A percentile compares a stretch with the other conserved stretches of the same genome.
Evolutionary conservation across 1,140 invertebrate species (phyloP).

Genomic region (Ceratoteleas bidentatus): DNA sequence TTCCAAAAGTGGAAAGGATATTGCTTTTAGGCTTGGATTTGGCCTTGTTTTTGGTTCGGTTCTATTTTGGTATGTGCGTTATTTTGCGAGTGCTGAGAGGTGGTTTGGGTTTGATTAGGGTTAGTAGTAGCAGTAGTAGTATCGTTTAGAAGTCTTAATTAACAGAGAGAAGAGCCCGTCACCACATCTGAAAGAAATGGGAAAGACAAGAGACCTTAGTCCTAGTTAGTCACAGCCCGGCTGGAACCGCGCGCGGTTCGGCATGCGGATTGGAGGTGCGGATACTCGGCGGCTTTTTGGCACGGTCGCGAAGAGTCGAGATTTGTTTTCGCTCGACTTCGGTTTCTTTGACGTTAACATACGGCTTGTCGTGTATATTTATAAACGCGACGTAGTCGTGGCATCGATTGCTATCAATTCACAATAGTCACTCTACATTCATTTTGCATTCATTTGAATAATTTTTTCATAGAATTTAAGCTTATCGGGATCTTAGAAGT

Average conservation of each 20-base stretch:
- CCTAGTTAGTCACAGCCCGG: constrained; percentile 41
- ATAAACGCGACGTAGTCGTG: not conserved
- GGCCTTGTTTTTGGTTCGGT: constrained; percentile 11
- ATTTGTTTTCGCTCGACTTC: too few species aligned
- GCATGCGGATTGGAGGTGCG: too few species aligned
- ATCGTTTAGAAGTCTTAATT: constrained; percentile 67
- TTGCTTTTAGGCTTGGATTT: not conserved
- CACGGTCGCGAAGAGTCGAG: too few species aligned
- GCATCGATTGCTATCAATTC: constrained; percentile 23
- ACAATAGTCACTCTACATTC: constrained; percentile 12
- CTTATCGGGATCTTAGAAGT: constrained; percentile 6
- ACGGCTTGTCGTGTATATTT: too few species aligned
- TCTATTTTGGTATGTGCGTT: constrained; percentile 57
- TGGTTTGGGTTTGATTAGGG: constrained; percentile 55
- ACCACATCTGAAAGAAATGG: constrained; percentile 79
- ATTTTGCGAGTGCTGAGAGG: constrained; percentile 41
- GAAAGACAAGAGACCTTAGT: constrained; percentile 70
- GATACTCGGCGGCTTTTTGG: too few species aligned
- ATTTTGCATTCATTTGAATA: constrained; percentile 16
- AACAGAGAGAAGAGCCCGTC: constrained; percentile 74
- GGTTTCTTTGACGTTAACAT: too few species aligned
- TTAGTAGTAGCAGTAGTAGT: constrained; percentile 54
- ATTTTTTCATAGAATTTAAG: constrained; percentile 15
- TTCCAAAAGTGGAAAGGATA: too few species aligned
- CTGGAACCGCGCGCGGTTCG: not conserved